Conservation (phyloP, 1,140 invertebrate species). For the Ceratina japonica region DNA sequence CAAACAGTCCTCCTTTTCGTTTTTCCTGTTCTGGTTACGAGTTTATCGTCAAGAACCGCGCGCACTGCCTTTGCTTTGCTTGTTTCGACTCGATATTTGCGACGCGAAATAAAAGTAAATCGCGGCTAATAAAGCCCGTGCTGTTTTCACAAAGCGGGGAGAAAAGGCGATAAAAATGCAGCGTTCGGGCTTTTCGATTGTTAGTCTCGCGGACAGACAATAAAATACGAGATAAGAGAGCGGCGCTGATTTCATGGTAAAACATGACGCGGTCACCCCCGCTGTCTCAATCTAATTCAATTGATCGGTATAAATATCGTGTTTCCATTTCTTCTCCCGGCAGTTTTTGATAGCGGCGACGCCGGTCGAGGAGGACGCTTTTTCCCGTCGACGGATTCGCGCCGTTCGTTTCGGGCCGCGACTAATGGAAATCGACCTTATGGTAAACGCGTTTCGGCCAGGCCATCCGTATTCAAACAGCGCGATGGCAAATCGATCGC, state of each 20-base stretch:
- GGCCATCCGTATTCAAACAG: constrained; percentile 19
- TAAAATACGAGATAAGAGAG: constrained; percentile 7
- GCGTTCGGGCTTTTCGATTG: not conserved
- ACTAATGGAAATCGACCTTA: constrained; percentile 29
- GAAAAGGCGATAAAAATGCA: not conserved
- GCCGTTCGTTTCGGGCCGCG: constrained; percentile 1
- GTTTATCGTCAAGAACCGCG: not conserved
- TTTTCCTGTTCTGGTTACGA: not conserved
- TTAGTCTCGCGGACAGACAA: not conserved
- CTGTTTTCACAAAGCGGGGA: not conserved
- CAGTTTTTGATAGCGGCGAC: too few relatives aligned
- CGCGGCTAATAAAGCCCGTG: not conserved
- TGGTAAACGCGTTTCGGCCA: constrained; percentile 13
- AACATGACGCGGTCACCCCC: not conserved
- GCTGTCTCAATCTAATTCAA: not conserved
- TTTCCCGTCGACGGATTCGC: not conserved
- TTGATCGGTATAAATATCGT: not conserved
- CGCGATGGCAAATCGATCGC: constrained; percentile 24
- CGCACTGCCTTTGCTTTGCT: not conserved
- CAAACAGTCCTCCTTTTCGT: constrained; percentile 19
- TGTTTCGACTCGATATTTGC: constrained; percentile 6
- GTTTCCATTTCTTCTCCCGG: not conserved
- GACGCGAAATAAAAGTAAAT: not conserved
- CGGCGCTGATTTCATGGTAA: not conserved
- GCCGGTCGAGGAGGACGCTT: not conserved